Percentiles rank a stretch among this genome's conserved stretches.
These are phyloP conservation scores for Glareola pratincola DNA, from an alignment of 2,113 vertebrate species.

Conservation along the genomic window DNA sequence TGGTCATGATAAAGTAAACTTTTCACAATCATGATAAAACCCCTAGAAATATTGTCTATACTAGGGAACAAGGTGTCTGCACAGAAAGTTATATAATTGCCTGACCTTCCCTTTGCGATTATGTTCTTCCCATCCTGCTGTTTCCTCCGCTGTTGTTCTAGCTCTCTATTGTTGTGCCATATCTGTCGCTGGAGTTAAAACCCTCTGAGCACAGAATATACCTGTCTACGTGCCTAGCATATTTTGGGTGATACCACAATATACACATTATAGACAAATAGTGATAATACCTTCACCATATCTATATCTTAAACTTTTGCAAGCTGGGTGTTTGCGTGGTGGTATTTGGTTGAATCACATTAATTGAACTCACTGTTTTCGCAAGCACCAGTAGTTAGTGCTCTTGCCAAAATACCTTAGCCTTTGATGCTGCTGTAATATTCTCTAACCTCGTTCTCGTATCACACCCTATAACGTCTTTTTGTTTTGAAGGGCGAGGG, in stretches of 20 bases:
- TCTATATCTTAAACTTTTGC: background rate
- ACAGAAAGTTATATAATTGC: background rate
- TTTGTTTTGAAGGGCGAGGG: constrained; percentile 7
- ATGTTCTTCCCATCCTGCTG: background rate
- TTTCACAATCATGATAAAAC: background rate
- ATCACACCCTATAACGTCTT: constrained; percentile 29
- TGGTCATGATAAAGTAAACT: background rate
- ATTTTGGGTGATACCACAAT: background rate
- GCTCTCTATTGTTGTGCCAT: background rate
- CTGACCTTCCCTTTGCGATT: background rate
- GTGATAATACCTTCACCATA: background rate
- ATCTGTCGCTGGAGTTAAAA: background rate
- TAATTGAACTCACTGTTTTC: constrained; percentile 27
- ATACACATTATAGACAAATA: background rate
- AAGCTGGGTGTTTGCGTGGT: background rate
- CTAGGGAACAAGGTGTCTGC: background rate
- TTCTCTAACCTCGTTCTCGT: constrained; percentile 35
- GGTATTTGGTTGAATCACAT: background rate
- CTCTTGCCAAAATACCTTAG: constrained; percentile 21
- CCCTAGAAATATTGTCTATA: background rate
- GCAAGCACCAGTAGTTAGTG: background rate
- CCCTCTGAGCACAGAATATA: background rate
- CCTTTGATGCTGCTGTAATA: constrained; percentile 42
- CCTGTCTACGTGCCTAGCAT: background rate
- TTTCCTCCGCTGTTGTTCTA: background rate